Evolutionary conservation across 1,140 invertebrate species (phyloP).

Genomic region (Carposina sasakii): DNA sequence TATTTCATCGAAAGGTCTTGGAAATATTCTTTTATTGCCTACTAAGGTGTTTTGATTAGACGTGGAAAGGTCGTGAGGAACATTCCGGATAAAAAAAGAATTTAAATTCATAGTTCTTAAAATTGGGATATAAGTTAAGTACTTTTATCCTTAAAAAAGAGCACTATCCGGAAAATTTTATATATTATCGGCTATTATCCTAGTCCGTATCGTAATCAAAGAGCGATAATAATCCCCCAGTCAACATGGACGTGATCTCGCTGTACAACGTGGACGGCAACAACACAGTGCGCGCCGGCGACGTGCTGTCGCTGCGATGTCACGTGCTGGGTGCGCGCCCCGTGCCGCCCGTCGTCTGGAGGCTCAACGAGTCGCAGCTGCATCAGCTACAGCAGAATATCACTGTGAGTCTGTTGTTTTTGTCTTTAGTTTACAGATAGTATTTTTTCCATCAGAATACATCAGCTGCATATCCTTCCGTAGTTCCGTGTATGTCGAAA

Average conservation of each 20-base stretch:
- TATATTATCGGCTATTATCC: not conserved
- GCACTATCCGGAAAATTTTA: not conserved
- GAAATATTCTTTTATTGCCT: no score
- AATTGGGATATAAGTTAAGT: not conserved
- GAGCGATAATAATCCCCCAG: no score
- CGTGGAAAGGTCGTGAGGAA: no score
- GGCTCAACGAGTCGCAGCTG: slow-evolving; percentile 36
- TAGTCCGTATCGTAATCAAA: not conserved
- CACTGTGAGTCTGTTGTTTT: slow-evolving; percentile 48
- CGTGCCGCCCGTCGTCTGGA: slow-evolving; percentile 42
- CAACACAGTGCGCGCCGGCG: slow-evolving; percentile 34
- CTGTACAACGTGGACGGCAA: no score
- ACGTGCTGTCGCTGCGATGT: slow-evolving; percentile 40
- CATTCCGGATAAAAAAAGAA: not conserved
- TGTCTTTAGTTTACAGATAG: no score
- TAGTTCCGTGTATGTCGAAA: no score
- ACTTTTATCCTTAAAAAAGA: not conserved
- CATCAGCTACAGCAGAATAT: slow-evolving; percentile 45
- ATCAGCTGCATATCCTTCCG: no score
- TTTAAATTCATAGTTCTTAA: not conserved
- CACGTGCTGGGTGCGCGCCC: slow-evolving; percentile 53
- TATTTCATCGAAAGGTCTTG: no score
- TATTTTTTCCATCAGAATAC: no score
- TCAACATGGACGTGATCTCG: no score
- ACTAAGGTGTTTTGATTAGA: no score